Evolutionary conservation across 2,797 vertebrate species (phyloP).

Genomic region (Philypnodon macrostomus): DNA sequence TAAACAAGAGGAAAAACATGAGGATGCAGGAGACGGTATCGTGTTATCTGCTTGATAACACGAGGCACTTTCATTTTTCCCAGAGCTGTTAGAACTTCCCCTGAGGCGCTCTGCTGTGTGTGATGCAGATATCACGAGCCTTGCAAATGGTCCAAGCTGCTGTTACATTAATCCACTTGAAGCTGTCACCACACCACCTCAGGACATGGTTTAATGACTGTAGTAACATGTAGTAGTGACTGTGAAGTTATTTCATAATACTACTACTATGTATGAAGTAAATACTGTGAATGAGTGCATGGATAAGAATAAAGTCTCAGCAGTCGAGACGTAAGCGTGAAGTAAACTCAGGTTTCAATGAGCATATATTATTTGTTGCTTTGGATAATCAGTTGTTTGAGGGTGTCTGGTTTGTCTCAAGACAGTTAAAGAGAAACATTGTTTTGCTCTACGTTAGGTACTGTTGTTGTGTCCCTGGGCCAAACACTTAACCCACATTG

Average conservation of each 20-base stretch:
- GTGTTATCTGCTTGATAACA: constrained; percentile 61
- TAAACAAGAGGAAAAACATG: constrained; percentile 16
- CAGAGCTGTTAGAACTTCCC: constrained; percentile 62
- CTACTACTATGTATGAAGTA: constrained; percentile 2
- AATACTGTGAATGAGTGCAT: not conserved
- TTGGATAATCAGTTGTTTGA: too few species aligned
- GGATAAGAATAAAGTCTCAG: not conserved
- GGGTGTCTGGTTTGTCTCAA: too few species aligned
- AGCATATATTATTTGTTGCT: too few species aligned
- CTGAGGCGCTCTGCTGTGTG: constrained; percentile 42
- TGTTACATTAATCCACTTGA: constrained; percentile 57
- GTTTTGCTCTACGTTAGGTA: too few species aligned
- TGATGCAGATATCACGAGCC: constrained; percentile 64
- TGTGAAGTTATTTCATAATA: constrained; percentile 38
- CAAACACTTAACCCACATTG: too few species aligned
- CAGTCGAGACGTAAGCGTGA: not conserved
- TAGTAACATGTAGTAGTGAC: constrained; percentile 22
- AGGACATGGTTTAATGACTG: constrained; percentile 66
- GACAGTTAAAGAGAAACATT: too few species aligned
- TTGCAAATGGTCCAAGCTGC: constrained; percentile 59
- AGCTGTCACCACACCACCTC: constrained; percentile 60
- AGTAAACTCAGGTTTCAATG: not conserved
- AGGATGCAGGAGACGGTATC: constrained; percentile 33
- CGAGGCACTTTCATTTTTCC: constrained; percentile 46
- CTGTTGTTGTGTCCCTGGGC: too few species aligned